Evolutionary conservation across 2,888 invertebrate genomes (phyloP), one percentile per base, ranked within the genome.

Genomic region (Epinotia brunnichana): DNA sequence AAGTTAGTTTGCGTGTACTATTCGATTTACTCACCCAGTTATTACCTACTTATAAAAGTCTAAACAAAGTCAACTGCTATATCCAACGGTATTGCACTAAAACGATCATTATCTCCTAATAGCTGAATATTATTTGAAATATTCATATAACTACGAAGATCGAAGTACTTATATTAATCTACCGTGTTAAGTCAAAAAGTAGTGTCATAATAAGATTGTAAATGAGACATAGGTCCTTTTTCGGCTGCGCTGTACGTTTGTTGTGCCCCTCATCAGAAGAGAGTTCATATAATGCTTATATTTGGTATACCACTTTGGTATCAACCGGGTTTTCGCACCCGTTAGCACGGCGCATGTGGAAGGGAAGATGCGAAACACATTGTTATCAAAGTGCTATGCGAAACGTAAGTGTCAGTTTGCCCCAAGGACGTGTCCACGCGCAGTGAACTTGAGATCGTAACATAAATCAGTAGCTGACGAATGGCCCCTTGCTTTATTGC

Each of bases 401-500:
- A 48, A 48, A 48, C 7, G n/a, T 48, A 24, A 29, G 29, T 57
- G 9, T 15, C n/a, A 29, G 29, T n/a, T 29, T 29, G 29, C 60
- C 59, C 29, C 19, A 15, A 39, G 41, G 48, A 69, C 62, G 59
- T 69, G 63, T 63, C 71, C 66, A 71, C 70, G 21, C 68, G 69
- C 44, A 56, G 44, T 60, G 21, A 71, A 71, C 60, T 54, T 41
- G 62, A 51, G 69, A 29, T 60, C 63, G 74, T 77, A 69, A 79
- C 75, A 82, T 81, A 82, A 82, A 82, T 84, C 81, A 82, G 73
- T 73, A 44, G 56, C 67, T 78, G 80, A 80, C 78, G 76, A 81
- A 81, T 79, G 76, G 81, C 77, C 78, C 76, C 77, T 74, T 76
- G 78, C 80, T 85, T 85, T 85, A 85, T 86, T 82, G 76, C 84